phyloP scores from a whole-genome alignment of 2,797 vertebrate genomes.

The Parauchenoglanis punctatus region DNA sequence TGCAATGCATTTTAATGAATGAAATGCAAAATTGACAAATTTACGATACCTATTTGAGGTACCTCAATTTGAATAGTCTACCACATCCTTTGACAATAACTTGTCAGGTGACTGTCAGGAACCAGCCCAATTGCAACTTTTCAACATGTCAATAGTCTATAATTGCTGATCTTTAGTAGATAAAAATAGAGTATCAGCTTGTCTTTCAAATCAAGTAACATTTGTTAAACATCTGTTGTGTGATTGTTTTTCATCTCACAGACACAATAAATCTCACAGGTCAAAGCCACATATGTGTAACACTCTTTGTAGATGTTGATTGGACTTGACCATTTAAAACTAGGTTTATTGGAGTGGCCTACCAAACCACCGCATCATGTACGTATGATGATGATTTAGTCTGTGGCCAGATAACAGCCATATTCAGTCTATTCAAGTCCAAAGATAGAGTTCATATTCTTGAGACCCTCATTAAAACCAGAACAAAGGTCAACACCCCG shows the following conservation, averaged over 20 bases:
- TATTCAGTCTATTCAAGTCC: constrained; percentile 47
- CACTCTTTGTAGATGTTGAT: background rate
- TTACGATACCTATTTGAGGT: background rate
- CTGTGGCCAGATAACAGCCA: background rate
- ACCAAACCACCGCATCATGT: background rate
- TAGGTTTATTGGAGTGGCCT: background rate
- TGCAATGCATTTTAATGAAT: background rate
- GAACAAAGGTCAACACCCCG: constrained; percentile 68
- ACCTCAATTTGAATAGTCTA: background rate
- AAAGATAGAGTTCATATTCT: constrained; percentile 52
- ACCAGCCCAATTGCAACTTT: background rate
- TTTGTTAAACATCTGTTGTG: background rate
- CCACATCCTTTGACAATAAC: background rate
- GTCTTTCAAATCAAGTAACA: background rate
- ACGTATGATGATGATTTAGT: background rate
- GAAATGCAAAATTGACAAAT: background rate
- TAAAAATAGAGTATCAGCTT: background rate
- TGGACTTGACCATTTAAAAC: background rate
- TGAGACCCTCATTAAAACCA: constrained; percentile 57
- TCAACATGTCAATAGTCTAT: background rate
- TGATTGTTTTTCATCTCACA: background rate
- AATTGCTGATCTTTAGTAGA: background rate
- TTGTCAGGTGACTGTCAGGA: background rate
- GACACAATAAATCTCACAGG: background rate
- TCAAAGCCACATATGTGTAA: background rate